Percentiles rank a stretch among this genome's conserved stretches.
These are phyloP conservation scores for Acrobasis consociella DNA, from an alignment of 2,888 invertebrate species.

Conservation along the genomic window DNA sequence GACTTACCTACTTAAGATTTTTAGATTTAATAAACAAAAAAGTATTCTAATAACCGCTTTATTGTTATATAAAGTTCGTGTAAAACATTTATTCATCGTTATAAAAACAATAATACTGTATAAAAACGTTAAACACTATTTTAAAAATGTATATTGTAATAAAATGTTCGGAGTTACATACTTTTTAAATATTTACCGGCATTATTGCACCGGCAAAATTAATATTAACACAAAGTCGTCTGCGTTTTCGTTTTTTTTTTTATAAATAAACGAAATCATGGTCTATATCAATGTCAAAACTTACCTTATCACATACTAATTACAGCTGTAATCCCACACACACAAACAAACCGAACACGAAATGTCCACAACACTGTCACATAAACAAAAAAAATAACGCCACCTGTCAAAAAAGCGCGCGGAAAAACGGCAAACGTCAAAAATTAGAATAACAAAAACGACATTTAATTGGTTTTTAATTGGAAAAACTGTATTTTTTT, in stretches of 20 bases:
- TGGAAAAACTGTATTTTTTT: conserved; percentile 15
- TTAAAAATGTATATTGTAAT: no score
- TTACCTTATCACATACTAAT: conserved; percentile 20
- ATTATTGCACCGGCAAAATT: neutral
- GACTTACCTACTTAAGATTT: no score
- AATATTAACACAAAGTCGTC: neutral
- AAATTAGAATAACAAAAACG: conserved; percentile 19
- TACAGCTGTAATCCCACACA: conserved; percentile 16
- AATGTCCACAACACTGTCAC: conserved; percentile 22
- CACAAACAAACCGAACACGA: conserved; percentile 18
- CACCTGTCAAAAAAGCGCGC: conserved; percentile 21
- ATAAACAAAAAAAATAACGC: conserved; percentile 14
- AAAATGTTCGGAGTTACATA: no score
- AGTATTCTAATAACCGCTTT: no score
- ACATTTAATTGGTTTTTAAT: neutral
- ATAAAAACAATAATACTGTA: no score
- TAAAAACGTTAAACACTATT: no score
- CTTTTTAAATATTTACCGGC: no score
- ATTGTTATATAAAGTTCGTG: no score
- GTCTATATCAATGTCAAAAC: neutral
- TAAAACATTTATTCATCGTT: no score
- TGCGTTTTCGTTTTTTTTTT: neutral
- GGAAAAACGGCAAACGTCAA: conserved; percentile 17
- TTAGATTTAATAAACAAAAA: no score
- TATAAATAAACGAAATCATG: neutral